phyloP scores from a whole-genome alignment of 2,797 vertebrate genomes.

The Alauda arvensis region DNA sequence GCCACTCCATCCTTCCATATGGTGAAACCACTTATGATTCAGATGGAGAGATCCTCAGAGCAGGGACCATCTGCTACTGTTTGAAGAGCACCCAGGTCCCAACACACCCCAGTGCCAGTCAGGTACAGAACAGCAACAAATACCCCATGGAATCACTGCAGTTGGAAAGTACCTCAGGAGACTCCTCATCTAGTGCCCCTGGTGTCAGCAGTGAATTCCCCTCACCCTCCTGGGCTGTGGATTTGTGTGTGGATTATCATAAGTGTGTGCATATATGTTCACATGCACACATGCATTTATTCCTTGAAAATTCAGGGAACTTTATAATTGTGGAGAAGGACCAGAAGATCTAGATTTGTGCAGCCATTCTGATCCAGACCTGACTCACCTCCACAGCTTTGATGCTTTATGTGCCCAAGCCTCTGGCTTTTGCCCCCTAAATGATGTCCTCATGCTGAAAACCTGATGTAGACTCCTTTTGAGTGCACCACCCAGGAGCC shows the following conservation, averaged over 20 bases:
- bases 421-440: background rate
- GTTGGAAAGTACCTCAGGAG: background rate
- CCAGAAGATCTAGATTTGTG: background rate
- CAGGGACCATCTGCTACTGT: background rate
- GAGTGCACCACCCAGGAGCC: background rate
- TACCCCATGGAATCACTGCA: accelerated
- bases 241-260: too few relatives aligned
- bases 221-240: background rate
- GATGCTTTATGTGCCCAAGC: background rate
- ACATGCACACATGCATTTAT: background rate
- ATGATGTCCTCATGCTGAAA: background rate
- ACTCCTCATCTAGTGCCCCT: background rate
- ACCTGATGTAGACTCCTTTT: background rate
- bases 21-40: background rate
- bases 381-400: background rate
- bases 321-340: background rate
- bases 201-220: background rate
- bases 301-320: background rate
- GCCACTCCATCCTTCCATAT: background rate
- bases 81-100: background rate
- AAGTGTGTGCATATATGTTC: accelerated
- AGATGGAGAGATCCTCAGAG: background rate
- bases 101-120: background rate
- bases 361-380: background rate
- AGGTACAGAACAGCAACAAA: background rate